These are phyloP conservation scores for Xanthorhoe spadicearia DNA, from an alignment of 2,888 invertebrate genomes.

Conservation along the genomic window DNA sequence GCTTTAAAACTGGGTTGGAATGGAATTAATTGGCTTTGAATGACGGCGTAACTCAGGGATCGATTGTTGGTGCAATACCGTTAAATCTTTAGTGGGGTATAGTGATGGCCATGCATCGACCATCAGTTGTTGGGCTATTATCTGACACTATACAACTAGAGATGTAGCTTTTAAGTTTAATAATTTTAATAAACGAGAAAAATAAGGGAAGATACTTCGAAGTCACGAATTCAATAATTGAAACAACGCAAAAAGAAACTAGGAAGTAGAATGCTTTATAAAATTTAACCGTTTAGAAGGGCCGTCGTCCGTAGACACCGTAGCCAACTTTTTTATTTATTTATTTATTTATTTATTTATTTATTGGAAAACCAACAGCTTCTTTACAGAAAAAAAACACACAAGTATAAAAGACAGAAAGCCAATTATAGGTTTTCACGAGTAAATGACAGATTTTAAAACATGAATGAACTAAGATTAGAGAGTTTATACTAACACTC, in stretches of 20 bases:
- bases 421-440: too few relatives aligned
- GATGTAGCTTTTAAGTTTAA: too few relatives aligned
- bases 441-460: too few relatives aligned
- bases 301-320: neutral
- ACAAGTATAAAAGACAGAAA: too few relatives aligned
- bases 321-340: neutral
- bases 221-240: neutral
- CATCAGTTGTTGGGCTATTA: too few relatives aligned
- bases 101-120: too few relatives aligned
- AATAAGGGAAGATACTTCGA: neutral
- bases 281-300: neutral
- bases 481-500: too few relatives aligned
- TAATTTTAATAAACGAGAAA: neutral
- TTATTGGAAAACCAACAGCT: too few relatives aligned
- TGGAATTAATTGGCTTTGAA: slow-evolving; percentile 24
- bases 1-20: slow-evolving; percentile 29
- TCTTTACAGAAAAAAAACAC: too few relatives aligned
- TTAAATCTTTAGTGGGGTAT: neutral
- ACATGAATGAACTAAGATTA: too few relatives aligned
- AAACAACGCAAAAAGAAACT: neutral
- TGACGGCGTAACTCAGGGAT: slow-evolving; percentile 15
- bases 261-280: neutral
- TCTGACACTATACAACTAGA: neutral
- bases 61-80: slow-evolving; percentile 6
- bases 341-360: too few relatives aligned